These are phyloP conservation scores for pig (Sus scrofa) DNA, from an alignment of 2,113 vertebrate genomes.

Conservation along the genomic window DNA sequence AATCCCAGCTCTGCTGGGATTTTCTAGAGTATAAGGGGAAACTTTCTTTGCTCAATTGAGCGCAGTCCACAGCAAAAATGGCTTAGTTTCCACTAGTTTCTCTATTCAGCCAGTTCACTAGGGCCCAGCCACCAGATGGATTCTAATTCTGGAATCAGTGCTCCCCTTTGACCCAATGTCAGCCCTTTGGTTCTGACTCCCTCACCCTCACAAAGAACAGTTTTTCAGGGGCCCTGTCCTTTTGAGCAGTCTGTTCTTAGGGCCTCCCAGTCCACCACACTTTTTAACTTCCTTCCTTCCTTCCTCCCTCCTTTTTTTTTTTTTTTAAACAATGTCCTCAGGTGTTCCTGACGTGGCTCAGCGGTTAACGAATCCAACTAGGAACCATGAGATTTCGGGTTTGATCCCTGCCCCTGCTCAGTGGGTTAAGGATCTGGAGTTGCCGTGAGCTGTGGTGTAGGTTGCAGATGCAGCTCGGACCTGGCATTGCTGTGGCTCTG, in stretches of 20 bases:
- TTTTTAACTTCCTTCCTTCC: conserved; percentile 13
- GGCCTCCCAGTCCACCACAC: not conserved
- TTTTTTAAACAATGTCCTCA: no score
- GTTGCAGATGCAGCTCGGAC: no score
- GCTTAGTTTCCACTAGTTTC: conserved; percentile 3
- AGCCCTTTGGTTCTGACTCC: not conserved
- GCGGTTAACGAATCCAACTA: no score
- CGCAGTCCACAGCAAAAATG: conserved; percentile 7
- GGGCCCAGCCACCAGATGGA: not conserved
- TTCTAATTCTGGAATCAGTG: conserved; percentile 17
- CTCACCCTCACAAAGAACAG: not conserved
- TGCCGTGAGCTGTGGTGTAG: no score
- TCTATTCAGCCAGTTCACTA: conserved; percentile 17
- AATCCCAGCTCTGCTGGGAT: not conserved
- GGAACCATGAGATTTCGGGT: no score
- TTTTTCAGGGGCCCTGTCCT: not conserved
- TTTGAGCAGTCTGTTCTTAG: not conserved
- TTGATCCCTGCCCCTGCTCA: no score
- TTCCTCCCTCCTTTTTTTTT: no score
- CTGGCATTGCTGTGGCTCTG: no score
- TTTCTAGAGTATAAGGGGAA: not conserved
- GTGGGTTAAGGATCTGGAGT: no score
- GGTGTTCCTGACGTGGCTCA: no score
- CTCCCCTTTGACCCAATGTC: not conserved
- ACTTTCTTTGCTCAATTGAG: not conserved